A percentile compares a stretch with the other conserved stretches of the same genome.
Conservation (phyloP, 2,113 vertebrate species). For the Stegostoma tigrinum region DNA sequence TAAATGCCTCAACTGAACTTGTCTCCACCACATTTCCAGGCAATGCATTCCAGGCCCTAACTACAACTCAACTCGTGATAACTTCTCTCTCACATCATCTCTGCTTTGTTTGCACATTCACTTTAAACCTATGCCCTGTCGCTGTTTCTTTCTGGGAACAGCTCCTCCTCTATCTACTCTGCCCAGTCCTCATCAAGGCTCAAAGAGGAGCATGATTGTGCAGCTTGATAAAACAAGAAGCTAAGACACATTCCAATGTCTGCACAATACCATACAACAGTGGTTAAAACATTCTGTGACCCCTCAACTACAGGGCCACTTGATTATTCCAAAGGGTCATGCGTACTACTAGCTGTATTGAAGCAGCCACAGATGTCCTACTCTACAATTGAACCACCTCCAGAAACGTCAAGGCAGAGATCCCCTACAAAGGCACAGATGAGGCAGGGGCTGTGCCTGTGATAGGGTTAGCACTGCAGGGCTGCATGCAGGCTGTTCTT, state of each 20-base stretch:
- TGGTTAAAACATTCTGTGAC: neutral
- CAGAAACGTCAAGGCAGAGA: neutral
- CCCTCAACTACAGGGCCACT: neutral
- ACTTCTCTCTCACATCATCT: too few relatives aligned
- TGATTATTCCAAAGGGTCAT: neutral
- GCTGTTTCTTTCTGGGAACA: too few relatives aligned
- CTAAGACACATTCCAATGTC: neutral
- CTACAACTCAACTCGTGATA: too few relatives aligned
- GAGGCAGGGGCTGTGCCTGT: neutral
- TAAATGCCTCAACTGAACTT: too few relatives aligned
- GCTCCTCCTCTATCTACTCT: too few relatives aligned
- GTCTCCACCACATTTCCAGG: too few relatives aligned
- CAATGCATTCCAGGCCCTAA: too few relatives aligned
- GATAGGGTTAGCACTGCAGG: neutral
- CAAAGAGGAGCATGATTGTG: neutral
- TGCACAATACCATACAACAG: neutral
- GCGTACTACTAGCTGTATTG: neutral
- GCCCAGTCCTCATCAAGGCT: too few relatives aligned
- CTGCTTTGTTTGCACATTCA: too few relatives aligned
- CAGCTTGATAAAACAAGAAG: neutral
- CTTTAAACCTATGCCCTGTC: too few relatives aligned
- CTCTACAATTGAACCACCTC: neutral
- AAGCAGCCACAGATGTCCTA: neutral
- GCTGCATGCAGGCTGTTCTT: neutral
- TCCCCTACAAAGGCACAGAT: neutral